Evolutionary conservation across 2,113 vertebrate species (phyloP).

Genomic region (Barnardius zonarius): DNA sequence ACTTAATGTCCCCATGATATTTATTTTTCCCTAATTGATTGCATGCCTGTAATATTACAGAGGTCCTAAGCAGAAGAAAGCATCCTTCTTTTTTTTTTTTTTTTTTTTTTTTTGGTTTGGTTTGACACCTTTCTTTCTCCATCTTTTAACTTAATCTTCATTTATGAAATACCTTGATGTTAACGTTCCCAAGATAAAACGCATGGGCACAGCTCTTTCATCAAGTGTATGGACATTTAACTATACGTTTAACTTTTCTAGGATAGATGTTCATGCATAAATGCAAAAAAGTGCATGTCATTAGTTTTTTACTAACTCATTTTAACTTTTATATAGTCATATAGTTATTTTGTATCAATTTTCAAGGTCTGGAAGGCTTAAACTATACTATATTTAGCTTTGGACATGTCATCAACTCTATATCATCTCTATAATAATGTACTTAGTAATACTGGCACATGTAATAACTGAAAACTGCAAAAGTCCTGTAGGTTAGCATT

Average conservation of each 20-base stretch:
- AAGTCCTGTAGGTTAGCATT: neutral
- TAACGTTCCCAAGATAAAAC: neutral
- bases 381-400: neutral
- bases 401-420: neutral
- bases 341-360: neutral
- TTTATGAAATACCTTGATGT: neutral
- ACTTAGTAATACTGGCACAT: neutral
- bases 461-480: neutral
- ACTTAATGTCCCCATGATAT: neutral
- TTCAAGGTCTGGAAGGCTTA: neutral
- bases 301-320: neutral
- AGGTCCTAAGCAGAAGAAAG: neutral
- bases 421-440: neutral
- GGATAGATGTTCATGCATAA: neutral
- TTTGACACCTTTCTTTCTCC: neutral
- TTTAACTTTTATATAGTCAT: neutral
- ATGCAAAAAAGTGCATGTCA: neutral
- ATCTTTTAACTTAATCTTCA: neutral
- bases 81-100: neutral
- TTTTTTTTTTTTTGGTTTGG: neutral
- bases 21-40: neutral
- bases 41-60: neutral
- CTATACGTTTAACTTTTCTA: neutral
- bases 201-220: neutral
- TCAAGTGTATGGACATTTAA: neutral